Conservation (phyloP, 2,888 invertebrate species). For the Nemurella pictetii region DNA sequence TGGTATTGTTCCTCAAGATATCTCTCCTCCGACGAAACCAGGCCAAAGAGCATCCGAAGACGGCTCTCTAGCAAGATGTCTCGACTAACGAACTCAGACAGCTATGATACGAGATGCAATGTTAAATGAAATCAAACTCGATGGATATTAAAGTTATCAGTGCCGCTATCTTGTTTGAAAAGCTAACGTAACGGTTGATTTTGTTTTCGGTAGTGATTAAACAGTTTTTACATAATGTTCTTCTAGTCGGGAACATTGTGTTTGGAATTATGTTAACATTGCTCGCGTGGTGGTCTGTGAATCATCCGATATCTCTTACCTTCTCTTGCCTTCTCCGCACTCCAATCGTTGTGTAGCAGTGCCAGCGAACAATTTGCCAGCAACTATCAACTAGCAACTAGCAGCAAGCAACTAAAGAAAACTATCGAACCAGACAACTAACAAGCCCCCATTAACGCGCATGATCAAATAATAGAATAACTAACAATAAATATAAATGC, state of each 20-base stretch:
- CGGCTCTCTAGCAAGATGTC: background rate
- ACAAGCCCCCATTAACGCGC: no score
- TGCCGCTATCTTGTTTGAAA: background rate
- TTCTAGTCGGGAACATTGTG: background rate
- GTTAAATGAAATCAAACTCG: background rate
- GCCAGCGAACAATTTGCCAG: no score
- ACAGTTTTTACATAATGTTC: background rate
- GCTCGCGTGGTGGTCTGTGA: background rate
- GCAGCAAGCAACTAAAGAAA: no score
- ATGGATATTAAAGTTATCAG: background rate
- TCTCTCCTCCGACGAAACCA: background rate
- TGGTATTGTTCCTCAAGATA: no score
- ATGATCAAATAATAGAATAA: no score
- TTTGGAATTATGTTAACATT: background rate
- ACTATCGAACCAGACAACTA: no score
- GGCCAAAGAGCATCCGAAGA: background rate
- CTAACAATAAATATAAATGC: no score
- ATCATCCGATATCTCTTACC: background rate
- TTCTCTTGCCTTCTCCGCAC: no score
- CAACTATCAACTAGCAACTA: no score
- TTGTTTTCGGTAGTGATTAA: background rate
- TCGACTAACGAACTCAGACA: background rate
- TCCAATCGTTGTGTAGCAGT: no score
- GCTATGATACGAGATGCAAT: background rate
- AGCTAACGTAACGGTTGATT: background rate